Evolutionary conservation across 35 echinoderm and acorn worm genomes (phyloP), one percentile per base, ranked within the genome.

Genomic region (Strongylocentrotus purpuratus): DNA sequence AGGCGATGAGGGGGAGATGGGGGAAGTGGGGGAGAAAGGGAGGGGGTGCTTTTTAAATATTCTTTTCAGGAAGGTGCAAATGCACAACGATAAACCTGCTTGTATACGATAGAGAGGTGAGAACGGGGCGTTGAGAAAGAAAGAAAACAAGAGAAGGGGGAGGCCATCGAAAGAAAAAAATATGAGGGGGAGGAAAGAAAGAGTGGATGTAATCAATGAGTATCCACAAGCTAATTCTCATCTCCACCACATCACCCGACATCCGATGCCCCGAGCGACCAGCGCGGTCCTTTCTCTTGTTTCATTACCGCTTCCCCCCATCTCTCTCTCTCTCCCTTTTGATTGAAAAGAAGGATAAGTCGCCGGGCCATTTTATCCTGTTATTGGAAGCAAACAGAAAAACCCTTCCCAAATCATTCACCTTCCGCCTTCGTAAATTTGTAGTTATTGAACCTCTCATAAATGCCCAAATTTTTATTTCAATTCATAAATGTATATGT

Each of bases 211-310:
- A 78, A 78, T 33, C 87, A 89, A 41, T 89, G 87, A 45, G 87
- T 89, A 89, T 89, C 87, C 87, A 89, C 32, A 31, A 89, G 33
- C 87, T 33, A 89, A 45, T 33, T 89, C 87, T 89, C 87, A 89
- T 89, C 87, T 89, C 87, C 87, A 89, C 87, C 87, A 46, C 45
- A 89, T 33, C 33, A 45, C 45, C 87, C 87, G 20, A 89, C 87
- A 89, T 33, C 87, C 87, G 87, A 78, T 28, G 65, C 65, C 65
- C 31, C 87, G 45, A 46, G 45, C 45, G 32, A 33, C 45, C 87
- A 31, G 33, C 87, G 87, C 87, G 87, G 87, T 28, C 45, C 87
- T 89, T 46, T 46, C 87, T 89, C 87, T 89, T 45, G 12, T 89
- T 89, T 89, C 87, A 89, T 89, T 89, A 89, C 87, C 31, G 33